These are phyloP conservation scores for Takifugu bimaculatus DNA, from an alignment of 2,113 vertebrate species.

Conservation along the genomic window DNA sequence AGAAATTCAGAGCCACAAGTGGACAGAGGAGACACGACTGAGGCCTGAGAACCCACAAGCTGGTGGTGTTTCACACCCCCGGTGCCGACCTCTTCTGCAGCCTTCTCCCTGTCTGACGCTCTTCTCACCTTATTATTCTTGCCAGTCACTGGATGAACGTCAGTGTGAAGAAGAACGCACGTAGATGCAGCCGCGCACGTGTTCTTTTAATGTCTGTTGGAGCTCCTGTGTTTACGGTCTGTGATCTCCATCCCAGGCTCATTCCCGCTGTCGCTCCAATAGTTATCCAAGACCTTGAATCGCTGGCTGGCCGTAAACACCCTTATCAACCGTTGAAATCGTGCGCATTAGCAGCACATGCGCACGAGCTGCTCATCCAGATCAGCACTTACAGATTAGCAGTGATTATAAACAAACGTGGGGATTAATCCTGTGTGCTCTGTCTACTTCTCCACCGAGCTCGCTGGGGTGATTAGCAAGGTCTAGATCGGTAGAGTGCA, in stretches of 20 bases:
- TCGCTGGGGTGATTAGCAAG: conserved; percentile 68
- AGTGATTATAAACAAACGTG: conserved; percentile 76
- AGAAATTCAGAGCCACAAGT: not conserved
- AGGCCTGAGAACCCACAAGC: conserved; percentile 1
- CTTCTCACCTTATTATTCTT: not conserved
- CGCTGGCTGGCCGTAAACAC: conserved; percentile 76
- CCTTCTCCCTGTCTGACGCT: conserved; percentile 3
- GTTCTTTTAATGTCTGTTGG: not conserved
- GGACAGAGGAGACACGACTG: conserved; percentile 15
- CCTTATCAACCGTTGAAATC: conserved; percentile 63
- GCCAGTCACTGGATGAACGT: not conserved
- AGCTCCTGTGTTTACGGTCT: conserved; percentile 15
- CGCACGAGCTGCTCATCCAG: conserved; percentile 61
- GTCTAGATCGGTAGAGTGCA: conserved; percentile 62
- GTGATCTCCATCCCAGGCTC: conserved; percentile 19
- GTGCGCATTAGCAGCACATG: conserved; percentile 51
- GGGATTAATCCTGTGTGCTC: conserved; percentile 73
- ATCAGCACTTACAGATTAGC: conserved; percentile 68
- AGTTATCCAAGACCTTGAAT: conserved; percentile 71
- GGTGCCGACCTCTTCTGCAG: not conserved
- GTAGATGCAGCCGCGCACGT: too few relatives aligned
- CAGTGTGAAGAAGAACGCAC: too few relatives aligned
- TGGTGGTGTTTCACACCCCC: conserved; percentile 11
- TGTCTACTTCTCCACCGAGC: conserved; percentile 66
- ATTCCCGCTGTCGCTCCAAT: conserved; percentile 48